These are phyloP conservation scores for Sesamia inferens DNA, from an alignment of 2,888 invertebrate genomes.

Conservation along the genomic window DNA sequence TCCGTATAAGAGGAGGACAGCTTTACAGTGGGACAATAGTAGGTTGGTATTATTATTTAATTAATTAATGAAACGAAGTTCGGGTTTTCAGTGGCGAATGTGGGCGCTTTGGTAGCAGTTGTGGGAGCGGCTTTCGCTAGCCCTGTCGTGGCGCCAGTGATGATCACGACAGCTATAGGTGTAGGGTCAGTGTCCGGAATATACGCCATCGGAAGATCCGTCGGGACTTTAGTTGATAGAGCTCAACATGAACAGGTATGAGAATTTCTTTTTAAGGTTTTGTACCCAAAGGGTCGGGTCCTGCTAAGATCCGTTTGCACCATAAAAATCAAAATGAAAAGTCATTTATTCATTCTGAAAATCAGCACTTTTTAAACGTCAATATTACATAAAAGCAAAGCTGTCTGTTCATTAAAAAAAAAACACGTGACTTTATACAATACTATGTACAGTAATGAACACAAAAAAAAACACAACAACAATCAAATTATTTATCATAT, in stretches of 20 bases:
- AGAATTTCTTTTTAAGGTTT: too few relatives aligned
- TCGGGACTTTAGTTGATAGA: slow-evolving; percentile 75
- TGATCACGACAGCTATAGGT: slow-evolving; percentile 52
- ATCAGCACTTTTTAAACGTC: too few relatives aligned
- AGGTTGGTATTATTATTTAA: not conserved
- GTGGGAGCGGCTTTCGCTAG: slow-evolving; percentile 57
- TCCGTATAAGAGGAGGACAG: not conserved
- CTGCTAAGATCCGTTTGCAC: not conserved
- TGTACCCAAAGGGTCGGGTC: not conserved
- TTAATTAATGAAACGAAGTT: not conserved
- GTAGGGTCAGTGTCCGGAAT: slow-evolving; percentile 72
- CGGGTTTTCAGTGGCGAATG: slow-evolving; percentile 51
- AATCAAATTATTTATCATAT: too few relatives aligned
- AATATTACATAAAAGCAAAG: too few relatives aligned
- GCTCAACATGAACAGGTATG: slow-evolving; percentile 78
- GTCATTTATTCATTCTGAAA: too few relatives aligned
- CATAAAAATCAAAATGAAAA: not conserved
- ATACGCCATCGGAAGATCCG: slow-evolving; percentile 78
- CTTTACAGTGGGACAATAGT: not conserved
- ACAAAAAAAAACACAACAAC: too few relatives aligned
- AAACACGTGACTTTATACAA: too few relatives aligned
- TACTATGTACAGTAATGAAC: too few relatives aligned
- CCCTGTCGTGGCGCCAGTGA: slow-evolving; percentile 54
- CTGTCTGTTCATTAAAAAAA: too few relatives aligned
- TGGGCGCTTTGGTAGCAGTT: slow-evolving; percentile 60